These are phyloP conservation scores for Drosophila sordidula DNA, from an alignment of 2,888 invertebrate genomes.

Conservation along the genomic window DNA sequence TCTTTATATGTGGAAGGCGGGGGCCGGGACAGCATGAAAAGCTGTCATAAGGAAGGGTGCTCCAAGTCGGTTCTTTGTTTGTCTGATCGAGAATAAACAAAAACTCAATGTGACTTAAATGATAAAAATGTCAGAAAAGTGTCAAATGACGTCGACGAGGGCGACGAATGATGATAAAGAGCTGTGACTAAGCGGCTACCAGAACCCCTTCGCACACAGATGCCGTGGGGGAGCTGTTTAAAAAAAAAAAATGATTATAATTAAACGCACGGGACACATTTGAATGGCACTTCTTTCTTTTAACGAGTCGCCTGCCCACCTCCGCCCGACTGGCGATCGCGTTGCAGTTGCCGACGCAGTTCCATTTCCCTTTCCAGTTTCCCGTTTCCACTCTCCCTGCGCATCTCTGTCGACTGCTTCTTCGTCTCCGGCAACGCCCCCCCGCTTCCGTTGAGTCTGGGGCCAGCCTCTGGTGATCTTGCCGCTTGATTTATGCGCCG, in stretches of 20 bases:
- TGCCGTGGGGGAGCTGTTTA: slow-evolving; percentile 12
- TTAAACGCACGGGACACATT: slow-evolving; percentile 82
- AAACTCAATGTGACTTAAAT: slow-evolving; percentile 73
- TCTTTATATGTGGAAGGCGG: slow-evolving; percentile 38
- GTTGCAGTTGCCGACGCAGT: slow-evolving; percentile 50
- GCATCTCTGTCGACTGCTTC: neutral
- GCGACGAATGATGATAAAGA: slow-evolving; percentile 79
- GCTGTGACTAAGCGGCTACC: slow-evolving; percentile 67
- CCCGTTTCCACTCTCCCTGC: neutral
- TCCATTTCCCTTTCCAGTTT: slow-evolving; percentile 20
- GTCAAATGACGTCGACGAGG: slow-evolving; percentile 74
- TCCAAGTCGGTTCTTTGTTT: slow-evolving; percentile 40
- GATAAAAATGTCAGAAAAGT: slow-evolving; percentile 76
- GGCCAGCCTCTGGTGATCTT: slow-evolving; percentile 69
- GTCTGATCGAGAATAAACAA: slow-evolving; percentile 55
- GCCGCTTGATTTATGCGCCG: slow-evolving; percentile 74
- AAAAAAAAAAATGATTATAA: slow-evolving; percentile 69
- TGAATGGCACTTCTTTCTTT: slow-evolving; percentile 56
- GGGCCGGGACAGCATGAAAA: slow-evolving; percentile 49
- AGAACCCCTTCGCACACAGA: slow-evolving; percentile 6
- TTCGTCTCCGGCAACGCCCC: slow-evolving; percentile 54
- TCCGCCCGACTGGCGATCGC: slow-evolving; percentile 48
- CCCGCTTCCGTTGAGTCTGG: slow-evolving; percentile 50
- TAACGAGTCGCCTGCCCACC: slow-evolving; percentile 25
- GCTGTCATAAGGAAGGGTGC: slow-evolving; percentile 56